These are phyloP conservation scores for Beris chalybata DNA, from an alignment of 2,888 invertebrate genomes.

Conservation along the genomic window DNA sequence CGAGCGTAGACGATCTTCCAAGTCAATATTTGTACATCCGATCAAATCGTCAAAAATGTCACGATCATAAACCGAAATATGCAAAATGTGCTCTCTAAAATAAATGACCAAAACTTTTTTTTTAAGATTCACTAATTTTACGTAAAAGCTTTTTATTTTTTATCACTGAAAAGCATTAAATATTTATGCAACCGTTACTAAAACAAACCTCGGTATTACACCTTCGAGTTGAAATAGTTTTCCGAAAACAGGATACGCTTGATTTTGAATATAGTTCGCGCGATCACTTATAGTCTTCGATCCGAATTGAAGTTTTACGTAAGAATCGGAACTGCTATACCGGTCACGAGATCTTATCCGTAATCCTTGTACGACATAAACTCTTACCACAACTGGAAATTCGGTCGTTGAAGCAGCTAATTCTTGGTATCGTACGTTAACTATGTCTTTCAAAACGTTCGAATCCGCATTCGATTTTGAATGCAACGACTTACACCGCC, in stretches of 20 bases:
- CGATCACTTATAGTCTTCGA: constrained; percentile 67
- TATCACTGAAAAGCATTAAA: too few species aligned
- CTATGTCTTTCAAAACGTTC: constrained; percentile 23
- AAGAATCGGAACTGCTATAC: constrained; percentile 76
- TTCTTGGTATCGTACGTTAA: constrained; percentile 33
- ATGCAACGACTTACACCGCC: constrained; percentile 2
- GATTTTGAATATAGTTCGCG: constrained; percentile 70
- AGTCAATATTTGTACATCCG: constrained; percentile 80
- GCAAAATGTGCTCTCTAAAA: constrained; percentile 74
- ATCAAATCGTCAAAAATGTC: constrained; percentile 78
- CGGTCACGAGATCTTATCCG: constrained; percentile 73
- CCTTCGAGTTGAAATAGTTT: constrained; percentile 60
- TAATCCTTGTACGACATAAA: constrained; percentile 75
- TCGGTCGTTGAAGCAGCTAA: constrained; percentile 42
- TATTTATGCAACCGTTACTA: not conserved
- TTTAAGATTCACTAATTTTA: too few species aligned
- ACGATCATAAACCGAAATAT: constrained; percentile 75
- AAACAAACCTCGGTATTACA: constrained; percentile 46
- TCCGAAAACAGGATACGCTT: constrained; percentile 83
- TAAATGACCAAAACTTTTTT: too few species aligned
- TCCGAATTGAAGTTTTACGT: constrained; percentile 70
- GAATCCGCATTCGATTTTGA: not conserved
- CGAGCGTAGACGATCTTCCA: constrained; percentile 84
- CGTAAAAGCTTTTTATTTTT: too few species aligned
- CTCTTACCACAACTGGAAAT: constrained; percentile 59